Percentiles rank a stretch among this genome's conserved stretches.
Evolutionary conservation across 2,888 invertebrate species (phyloP).

Genomic region (Cerceris ruficornis): DNA sequence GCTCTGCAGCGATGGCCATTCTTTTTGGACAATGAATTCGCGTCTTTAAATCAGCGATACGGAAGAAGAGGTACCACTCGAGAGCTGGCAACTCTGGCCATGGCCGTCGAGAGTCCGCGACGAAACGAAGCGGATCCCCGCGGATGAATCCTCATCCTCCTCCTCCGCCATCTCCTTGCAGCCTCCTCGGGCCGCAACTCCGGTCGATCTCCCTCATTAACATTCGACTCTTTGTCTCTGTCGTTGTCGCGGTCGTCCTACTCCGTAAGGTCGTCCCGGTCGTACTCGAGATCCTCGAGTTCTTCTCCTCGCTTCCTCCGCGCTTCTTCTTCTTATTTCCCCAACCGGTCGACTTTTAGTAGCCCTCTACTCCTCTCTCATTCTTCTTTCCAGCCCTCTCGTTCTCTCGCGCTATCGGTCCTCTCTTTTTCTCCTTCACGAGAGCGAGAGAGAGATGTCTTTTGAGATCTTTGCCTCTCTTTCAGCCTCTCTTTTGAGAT

Average conservation of each 20-base stretch:
- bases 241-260: constrained; percentile 62
- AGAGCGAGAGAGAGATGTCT: too few relatives aligned
- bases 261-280: constrained; percentile 61
- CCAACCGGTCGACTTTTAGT: constrained; percentile 70
- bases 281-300: constrained; percentile 45
- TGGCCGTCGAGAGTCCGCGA: constrained; percentile 22
- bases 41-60: constrained; percentile 9
- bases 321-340: constrained; percentile 55
- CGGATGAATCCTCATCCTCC: constrained; percentile 41
- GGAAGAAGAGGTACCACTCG: constrained; percentile 34
- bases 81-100: constrained; percentile 55
- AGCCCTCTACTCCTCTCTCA: constrained; percentile 52
- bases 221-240: constrained; percentile 66
- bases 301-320: constrained; percentile 35
- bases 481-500: background rate
- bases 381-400: constrained; percentile 9
- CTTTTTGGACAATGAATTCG: background rate
- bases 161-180: constrained; percentile 17
- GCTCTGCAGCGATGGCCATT: background rate
- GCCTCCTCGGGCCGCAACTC: constrained; percentile 38
- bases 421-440: constrained; percentile 8
- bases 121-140: constrained; percentile 50
- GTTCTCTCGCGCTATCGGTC: background rate
- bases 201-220: constrained; percentile 68
- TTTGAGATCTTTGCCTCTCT: too few relatives aligned